Percentiles rank a stretch among this genome's conserved stretches.
phyloP scores from a whole-genome alignment of 2,888 invertebrate genomes.

The Eupithecia subumbrata region DNA sequence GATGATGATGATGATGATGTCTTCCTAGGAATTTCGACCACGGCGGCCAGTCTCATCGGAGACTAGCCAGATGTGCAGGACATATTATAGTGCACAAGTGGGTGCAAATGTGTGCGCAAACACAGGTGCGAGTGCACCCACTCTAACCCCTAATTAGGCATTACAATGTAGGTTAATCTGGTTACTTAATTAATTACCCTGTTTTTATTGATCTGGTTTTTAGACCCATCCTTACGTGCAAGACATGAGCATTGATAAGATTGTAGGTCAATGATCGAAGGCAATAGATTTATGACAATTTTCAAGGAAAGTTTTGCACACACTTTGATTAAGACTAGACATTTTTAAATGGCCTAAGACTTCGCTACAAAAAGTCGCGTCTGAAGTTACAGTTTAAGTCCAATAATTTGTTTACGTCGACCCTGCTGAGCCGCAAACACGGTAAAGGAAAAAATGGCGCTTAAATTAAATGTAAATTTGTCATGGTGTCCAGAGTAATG shows the following conservation, averaged over 20 bases:
- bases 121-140: too few relatives aligned
- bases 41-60: too few relatives aligned
- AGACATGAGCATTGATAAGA: not conserved
- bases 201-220: not conserved
- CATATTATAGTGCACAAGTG: too few relatives aligned
- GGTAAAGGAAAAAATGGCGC: slow-evolving; percentile 45
- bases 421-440: slow-evolving; percentile 30
- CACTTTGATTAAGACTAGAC: too few relatives aligned
- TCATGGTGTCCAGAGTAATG: slow-evolving; percentile 40
- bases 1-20: too few relatives aligned
- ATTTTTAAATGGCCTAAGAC: not conserved
- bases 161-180: not conserved
- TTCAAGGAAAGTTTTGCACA: too few relatives aligned
- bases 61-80: too few relatives aligned
- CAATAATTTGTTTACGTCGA: slow-evolving; percentile 65
- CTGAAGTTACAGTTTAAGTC: not conserved
- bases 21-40: too few relatives aligned
- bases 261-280: not conserved
- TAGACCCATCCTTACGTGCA: not conserved
- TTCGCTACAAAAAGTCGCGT: slow-evolving; percentile 25
- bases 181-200: not conserved
- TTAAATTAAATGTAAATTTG: slow-evolving; percentile 54
- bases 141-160: not conserved
- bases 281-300: not conserved
- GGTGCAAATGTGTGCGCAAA: too few relatives aligned